Conservation (phyloP, 2,113 vertebrate species). For the Psilopsiagon aurifrons region DNA sequence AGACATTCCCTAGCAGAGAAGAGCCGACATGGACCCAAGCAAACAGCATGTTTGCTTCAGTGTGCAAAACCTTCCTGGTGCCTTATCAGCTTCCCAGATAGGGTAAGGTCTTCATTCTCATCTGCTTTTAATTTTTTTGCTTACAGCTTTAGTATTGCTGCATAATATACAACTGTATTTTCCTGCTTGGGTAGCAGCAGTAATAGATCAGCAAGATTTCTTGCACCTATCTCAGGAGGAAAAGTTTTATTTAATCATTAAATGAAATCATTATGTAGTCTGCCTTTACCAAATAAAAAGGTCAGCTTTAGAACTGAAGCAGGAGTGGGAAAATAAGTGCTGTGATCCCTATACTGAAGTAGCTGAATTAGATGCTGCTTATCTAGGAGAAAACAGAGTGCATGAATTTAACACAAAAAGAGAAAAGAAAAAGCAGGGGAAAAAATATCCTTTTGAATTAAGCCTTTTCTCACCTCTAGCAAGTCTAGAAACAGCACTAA, state of each 20-base stretch:
- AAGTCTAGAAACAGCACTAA: conserved; percentile 59
- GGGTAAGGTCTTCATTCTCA: not conserved
- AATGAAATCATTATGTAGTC: not conserved
- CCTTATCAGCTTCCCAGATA: not conserved
- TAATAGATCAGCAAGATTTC: conserved; percentile 22
- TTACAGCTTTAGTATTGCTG: not conserved
- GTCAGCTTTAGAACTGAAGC: conserved; percentile 32
- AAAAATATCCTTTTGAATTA: conserved; percentile 12
- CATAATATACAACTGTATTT: conserved; percentile 11
- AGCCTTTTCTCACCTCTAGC: conserved; percentile 52
- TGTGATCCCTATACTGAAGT: not conserved
- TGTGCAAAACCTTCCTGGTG: not conserved
- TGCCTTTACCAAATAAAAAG: conserved; percentile 1
- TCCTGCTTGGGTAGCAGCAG: conserved; percentile 25
- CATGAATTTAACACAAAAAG: not conserved
- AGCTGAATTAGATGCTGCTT: not conserved
- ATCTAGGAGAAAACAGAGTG: not conserved
- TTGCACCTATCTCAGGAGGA: conserved; percentile 11
- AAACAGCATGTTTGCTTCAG: not conserved
- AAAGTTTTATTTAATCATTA: conserved; percentile 50
- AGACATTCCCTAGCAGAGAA: not conserved
- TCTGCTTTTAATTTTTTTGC: not conserved
- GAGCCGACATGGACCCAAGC: not conserved
- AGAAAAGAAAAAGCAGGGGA: not conserved
- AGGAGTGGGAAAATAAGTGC: not conserved